These are phyloP conservation scores for Blastobasis adustella DNA, from an alignment of 2,888 invertebrate species.

Conservation along the genomic window DNA sequence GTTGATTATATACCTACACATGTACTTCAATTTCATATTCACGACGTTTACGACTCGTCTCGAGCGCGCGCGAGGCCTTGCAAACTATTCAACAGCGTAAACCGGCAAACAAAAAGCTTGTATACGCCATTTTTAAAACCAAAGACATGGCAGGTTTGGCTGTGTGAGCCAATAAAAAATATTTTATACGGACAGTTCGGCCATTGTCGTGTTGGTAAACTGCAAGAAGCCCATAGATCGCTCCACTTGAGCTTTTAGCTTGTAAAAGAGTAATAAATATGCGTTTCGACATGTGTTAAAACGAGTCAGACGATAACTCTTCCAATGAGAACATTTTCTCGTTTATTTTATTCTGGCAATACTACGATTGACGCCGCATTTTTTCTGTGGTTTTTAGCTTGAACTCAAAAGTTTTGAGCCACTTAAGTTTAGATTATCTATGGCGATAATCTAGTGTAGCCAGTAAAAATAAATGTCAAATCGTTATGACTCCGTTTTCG, in stretches of 20 bases:
- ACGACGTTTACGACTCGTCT: constrained; percentile 58
- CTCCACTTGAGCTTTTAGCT: constrained; percentile 67
- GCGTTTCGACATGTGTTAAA: constrained; percentile 66
- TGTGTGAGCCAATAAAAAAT: constrained; percentile 73
- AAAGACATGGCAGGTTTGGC: constrained; percentile 73
- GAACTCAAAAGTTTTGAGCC: no score
- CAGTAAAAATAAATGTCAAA: no score
- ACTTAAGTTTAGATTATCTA: no score
- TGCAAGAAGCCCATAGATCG: constrained; percentile 73
- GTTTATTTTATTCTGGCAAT: constrained; percentile 40
- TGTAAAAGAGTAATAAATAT: constrained; percentile 71
- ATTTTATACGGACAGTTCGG: constrained; percentile 70
- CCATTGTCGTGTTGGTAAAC: constrained; percentile 76
- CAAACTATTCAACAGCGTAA: constrained; percentile 69
- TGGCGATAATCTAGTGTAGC: no score
- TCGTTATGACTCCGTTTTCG: no score
- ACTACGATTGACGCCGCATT: constrained; percentile 1
- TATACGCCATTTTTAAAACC: constrained; percentile 78
- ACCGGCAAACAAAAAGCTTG: constrained; percentile 78
- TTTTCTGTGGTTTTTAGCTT: no score
- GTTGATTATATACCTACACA: constrained; percentile 71
- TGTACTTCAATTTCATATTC: constrained; percentile 74
- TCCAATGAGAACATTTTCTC: constrained; percentile 23
- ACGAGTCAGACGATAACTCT: constrained; percentile 60
- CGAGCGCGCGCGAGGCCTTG: constrained; percentile 55